Evolutionary conservation across 2,888 invertebrate genomes (phyloP), one percentile per base, ranked within the genome.

Genomic region (Colostygia pectinataria): DNA sequence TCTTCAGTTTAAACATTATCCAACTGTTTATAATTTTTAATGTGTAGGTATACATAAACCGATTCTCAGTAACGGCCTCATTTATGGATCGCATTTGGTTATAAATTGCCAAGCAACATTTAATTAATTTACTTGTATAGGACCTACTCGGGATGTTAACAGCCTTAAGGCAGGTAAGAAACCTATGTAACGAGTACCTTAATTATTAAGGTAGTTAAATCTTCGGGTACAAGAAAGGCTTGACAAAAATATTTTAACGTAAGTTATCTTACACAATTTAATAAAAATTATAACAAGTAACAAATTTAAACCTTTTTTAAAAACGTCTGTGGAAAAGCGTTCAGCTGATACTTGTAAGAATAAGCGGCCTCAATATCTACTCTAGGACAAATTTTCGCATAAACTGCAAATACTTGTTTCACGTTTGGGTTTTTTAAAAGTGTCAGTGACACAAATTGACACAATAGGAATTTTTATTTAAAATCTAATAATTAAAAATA

Each of bases 91-190:
- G 38, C 32, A 25, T 38, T 40, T 23, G 13, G 45, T 32, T 33
- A 38, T 52, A 46, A 46, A 46, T 42, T 46, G 24, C 39, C 29
- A 18, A 38, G 42, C 31, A 48, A 45, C 40, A 49, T 44, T 47
- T 34, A 50, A 54, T 50, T 42, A 54, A 46, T 47, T 50, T 50
- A 46, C 50, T 46, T 42, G 43, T 50, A 41, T 49, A 43, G 12
- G 31, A 41, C 40, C 41, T 44, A 24, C 29, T 45, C 39, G 20
- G n/a, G 15, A 45, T 49, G 38, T 46, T 49, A 54, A 50, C 46
- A 46, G 46, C 38, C 38, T 38, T 32, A 28, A 38, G 33, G 45
- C 45, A 52, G 38, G 42, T 52, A 46, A 33, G 32, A 29, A 42
- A 38, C 45, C 46, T 46, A 29, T 46, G 45, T 51, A 38, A 36